Conservation (phyloP, 2,888 invertebrate genomes). For the Physocephala rufipes region DNA sequence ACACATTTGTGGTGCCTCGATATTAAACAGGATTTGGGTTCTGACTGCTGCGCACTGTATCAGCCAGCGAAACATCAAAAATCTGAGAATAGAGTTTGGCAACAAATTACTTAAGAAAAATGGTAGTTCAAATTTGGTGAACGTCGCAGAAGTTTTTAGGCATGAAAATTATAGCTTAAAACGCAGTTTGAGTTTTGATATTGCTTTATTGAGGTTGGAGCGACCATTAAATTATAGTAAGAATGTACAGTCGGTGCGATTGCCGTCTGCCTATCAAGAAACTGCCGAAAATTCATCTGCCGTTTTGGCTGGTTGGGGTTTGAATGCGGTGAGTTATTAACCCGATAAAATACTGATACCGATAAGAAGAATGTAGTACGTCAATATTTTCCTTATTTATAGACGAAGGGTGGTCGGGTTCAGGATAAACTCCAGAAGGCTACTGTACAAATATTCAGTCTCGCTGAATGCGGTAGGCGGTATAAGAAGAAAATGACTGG, state of each 20-base stretch:
- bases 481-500: conserved; percentile 55
- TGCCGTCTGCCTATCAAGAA: conserved; percentile 51
- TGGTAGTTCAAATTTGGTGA: conserved; percentile 49
- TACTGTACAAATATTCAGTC: conserved; percentile 59
- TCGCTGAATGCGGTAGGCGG: conserved; percentile 60
- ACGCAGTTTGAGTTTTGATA: conserved; percentile 55
- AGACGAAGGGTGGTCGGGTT: conserved; percentile 61
- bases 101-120: conserved; percentile 50
- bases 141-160: conserved; percentile 51
- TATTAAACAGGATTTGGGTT: conserved; percentile 58
- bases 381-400: background rate
- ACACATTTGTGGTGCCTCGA: conserved; percentile 60
- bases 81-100: conserved; percentile 56
- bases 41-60: conserved; percentile 64
- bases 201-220: conserved; percentile 56
- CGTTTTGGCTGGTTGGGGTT: conserved; percentile 63
- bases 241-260: conserved; percentile 52
- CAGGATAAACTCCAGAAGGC: conserved; percentile 63
- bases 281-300: conserved; percentile 50
- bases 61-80: conserved; percentile 47
- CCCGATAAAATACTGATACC: background rate
- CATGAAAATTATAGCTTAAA: conserved; percentile 55
- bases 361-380: no score
- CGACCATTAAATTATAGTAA: conserved; percentile 45
- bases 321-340: conserved; percentile 54